Conservation (phyloP, 2,888 invertebrate genomes). For the Mesopsocus fuscifrons region DNA sequence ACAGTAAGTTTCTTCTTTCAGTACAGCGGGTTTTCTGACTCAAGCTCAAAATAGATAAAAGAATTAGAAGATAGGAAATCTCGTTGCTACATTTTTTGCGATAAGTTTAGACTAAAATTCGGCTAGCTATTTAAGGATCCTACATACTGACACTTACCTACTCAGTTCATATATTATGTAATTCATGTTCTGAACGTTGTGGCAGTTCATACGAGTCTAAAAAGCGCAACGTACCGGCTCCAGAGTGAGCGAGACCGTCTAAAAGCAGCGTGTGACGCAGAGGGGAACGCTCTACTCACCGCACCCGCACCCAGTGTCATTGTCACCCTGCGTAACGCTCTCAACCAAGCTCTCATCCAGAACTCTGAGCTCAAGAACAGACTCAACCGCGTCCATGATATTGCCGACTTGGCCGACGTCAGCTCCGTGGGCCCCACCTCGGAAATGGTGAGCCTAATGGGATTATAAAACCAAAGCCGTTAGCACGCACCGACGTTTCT, state of each 20-base stretch:
- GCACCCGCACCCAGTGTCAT: slow-evolving; percentile 21
- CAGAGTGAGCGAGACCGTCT: slow-evolving; percentile 37
- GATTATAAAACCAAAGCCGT: too few relatives aligned
- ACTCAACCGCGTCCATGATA: slow-evolving; percentile 40
- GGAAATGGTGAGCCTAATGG: slow-evolving; percentile 27
- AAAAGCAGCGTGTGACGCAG: slow-evolving; percentile 35
- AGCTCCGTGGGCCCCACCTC: slow-evolving; percentile 34
- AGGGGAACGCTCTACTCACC: slow-evolving; percentile 15
- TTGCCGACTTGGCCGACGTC: slow-evolving; percentile 40
- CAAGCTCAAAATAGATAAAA: too few relatives aligned
- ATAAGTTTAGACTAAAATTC: slow-evolving; percentile 5
- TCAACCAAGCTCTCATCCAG: slow-evolving; percentile 48
- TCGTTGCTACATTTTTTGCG: slow-evolving; percentile 12
- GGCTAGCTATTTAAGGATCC: slow-evolving; percentile 11
- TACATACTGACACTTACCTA: slow-evolving; percentile 11
- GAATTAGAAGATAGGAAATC: too few relatives aligned
- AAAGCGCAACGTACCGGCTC: slow-evolving; percentile 26
- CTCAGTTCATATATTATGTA: too few relatives aligned
- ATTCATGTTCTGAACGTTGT: too few relatives aligned
- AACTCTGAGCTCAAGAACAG: slow-evolving; percentile 49
- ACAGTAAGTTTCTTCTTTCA: slow-evolving; percentile 30
- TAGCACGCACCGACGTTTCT: too few relatives aligned
- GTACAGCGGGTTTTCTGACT: too few relatives aligned
- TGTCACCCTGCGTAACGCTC: slow-evolving; percentile 36
- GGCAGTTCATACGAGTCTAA: slow-evolving; percentile 30